These are phyloP conservation scores for Nematostella vectensis DNA, from an alignment of 92 coral and sea anemone species.

Conservation along the genomic window DNA sequence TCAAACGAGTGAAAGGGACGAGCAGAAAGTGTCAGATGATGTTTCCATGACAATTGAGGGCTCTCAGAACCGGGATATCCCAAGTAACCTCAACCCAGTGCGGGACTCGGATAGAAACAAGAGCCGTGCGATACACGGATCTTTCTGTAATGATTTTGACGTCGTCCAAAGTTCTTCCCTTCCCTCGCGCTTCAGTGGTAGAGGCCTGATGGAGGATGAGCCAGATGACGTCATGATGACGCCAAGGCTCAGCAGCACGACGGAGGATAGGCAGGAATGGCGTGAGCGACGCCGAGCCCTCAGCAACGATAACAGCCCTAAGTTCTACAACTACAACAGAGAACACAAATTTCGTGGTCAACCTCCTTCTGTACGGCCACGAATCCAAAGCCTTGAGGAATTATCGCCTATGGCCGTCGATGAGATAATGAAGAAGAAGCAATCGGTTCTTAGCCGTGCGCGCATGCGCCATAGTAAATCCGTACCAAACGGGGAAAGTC, in stretches of 20 bases:
- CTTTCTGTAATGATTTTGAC: background rate
- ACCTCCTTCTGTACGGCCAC: slow-evolving; percentile 58
- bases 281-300: background rate
- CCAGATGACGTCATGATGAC: background rate
- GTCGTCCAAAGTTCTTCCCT: background rate
- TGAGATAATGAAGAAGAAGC: slow-evolving; percentile 45
- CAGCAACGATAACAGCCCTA: background rate
- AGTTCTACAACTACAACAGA: background rate
- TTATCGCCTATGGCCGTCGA: slow-evolving; percentile 46
- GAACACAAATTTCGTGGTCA: slow-evolving; percentile 7
- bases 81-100: background rate
- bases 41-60: background rate
- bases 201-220: background rate
- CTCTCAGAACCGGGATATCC: background rate
- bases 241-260: background rate
- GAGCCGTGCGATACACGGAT: background rate
- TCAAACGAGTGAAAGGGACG: background rate
- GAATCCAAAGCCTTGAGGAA: slow-evolving; percentile 53
- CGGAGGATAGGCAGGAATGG: background rate
- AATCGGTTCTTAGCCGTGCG: slow-evolving; percentile 24
- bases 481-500: slow-evolving; percentile 12
- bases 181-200: background rate
- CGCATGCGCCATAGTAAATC: slow-evolving; percentile 42
- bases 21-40: background rate
- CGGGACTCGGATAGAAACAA: background rate